Percentiles rank a stretch among this genome's conserved stretches.
phyloP scores from a whole-genome alignment of 2,888 invertebrate species.

The Cataglyphis rosenhaueri region DNA sequence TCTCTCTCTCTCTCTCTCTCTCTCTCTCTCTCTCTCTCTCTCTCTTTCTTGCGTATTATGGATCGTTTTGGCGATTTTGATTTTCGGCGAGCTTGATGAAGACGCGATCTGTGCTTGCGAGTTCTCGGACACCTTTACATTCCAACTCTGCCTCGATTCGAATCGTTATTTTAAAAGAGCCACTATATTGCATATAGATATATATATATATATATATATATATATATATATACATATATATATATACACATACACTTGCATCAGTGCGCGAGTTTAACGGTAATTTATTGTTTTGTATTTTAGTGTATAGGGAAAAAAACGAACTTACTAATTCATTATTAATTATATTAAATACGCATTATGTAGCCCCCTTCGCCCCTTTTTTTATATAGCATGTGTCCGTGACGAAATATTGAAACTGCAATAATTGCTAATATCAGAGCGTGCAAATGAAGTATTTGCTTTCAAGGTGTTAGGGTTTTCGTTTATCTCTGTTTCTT shows the following conservation, averaged over 20 bases:
- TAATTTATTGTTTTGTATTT: slow-evolving; percentile 82
- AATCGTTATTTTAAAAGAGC: slow-evolving; percentile 74
- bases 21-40: background rate
- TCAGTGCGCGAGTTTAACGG: slow-evolving; percentile 63
- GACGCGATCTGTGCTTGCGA: slow-evolving; percentile 57
- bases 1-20: background rate
- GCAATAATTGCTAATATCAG: slow-evolving; percentile 46
- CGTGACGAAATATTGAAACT: slow-evolving; percentile 62
- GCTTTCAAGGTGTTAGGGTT: slow-evolving; percentile 56
- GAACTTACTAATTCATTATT: slow-evolving; percentile 75
- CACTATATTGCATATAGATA: slow-evolving; percentile 68
- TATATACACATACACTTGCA: slow-evolving; percentile 55
- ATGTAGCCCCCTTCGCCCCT: slow-evolving; percentile 24
- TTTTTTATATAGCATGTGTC: slow-evolving; percentile 61
- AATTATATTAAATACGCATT: slow-evolving; percentile 58
- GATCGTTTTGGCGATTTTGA: background rate
- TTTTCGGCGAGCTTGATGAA: slow-evolving; percentile 48
- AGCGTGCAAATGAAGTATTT: slow-evolving; percentile 41
- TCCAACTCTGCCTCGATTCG: slow-evolving; percentile 80
- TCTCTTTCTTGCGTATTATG: background rate
- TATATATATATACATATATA: too few relatives aligned
- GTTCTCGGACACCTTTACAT: slow-evolving; percentile 75
- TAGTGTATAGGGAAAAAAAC: slow-evolving; percentile 69
- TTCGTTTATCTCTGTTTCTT: slow-evolving; percentile 18
- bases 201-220: slow-evolving; percentile 36